Conservation (phyloP, 2,113 vertebrate species). For the Meleagris gallopavo region DNA sequence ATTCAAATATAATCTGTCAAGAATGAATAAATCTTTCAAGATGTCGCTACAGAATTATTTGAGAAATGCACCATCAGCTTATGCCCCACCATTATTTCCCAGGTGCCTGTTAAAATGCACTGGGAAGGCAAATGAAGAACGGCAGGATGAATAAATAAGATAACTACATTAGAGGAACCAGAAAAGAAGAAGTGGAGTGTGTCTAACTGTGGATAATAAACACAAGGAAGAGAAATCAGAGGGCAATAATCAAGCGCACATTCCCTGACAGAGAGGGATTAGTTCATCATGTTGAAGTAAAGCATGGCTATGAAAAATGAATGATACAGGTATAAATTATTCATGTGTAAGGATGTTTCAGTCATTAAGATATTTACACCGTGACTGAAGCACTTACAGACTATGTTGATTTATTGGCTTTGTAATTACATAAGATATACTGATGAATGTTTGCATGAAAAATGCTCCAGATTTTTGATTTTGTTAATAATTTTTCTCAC, state of each 20-base stretch:
- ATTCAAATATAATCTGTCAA: not conserved
- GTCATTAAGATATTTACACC: conserved; percentile 82
- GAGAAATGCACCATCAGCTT: conserved; percentile 18
- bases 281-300: conserved; percentile 72
- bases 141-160: conserved; percentile 42
- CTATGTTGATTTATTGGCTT: conserved; percentile 76
- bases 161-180: conserved; percentile 50
- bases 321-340: conserved; percentile 82
- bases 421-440: conserved; percentile 77
- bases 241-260: conserved; percentile 66
- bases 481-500: conserved; percentile 75
- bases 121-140: conserved; percentile 38
- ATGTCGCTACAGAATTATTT: not conserved
- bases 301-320: conserved; percentile 74
- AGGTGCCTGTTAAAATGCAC: conserved; percentile 49
- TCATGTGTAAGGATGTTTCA: conserved; percentile 76
- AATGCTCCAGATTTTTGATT: conserved; percentile 73
- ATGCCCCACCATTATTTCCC: conserved; percentile 28
- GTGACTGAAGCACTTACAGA: conserved; percentile 69
- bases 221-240: conserved; percentile 57
- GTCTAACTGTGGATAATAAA: conserved; percentile 72
- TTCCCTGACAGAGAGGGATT: conserved; percentile 71
- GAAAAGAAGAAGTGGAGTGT: conserved; percentile 66
- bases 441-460: conserved; percentile 75
- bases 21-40: conserved; percentile 38